These are phyloP conservation scores for Motacilla alba DNA, from an alignment of 2,113 vertebrate genomes.

Conservation along the genomic window DNA sequence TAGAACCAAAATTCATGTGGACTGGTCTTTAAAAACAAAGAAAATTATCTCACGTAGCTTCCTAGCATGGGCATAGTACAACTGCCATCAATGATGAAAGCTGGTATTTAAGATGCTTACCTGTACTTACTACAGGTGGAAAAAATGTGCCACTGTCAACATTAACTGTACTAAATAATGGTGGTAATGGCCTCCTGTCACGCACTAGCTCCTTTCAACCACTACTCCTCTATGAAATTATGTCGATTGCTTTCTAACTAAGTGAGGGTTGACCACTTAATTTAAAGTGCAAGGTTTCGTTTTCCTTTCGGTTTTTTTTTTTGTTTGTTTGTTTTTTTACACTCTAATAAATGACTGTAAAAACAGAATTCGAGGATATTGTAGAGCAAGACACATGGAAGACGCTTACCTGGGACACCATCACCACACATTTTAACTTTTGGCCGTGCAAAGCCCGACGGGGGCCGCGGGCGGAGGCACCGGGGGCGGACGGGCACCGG, in stretches of 20 bases:
- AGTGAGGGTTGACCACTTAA: neutral
- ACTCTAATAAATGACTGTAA: neutral
- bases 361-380: neutral
- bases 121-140: neutral
- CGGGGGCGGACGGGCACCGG: accelerated
- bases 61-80: neutral
- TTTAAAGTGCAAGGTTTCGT: accelerated
- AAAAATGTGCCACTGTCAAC: neutral
- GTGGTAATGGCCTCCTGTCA: neutral
- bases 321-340: neutral
- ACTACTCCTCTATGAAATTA: neutral
- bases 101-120: neutral
- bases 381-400: neutral
- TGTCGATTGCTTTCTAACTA: neutral
- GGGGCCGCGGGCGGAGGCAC: neutral
- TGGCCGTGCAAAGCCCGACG: neutral
- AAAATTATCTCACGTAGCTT: neutral
- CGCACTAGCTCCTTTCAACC: neutral
- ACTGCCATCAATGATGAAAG: neutral
- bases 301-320: neutral
- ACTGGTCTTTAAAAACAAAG: neutral
- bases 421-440: conserved; percentile 4
- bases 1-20: neutral
- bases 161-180: neutral
- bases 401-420: conserved; percentile 3